These are phyloP conservation scores for Tenualosa ilisha DNA, from an alignment of 2,797 vertebrate genomes.

Conservation along the genomic window DNA sequence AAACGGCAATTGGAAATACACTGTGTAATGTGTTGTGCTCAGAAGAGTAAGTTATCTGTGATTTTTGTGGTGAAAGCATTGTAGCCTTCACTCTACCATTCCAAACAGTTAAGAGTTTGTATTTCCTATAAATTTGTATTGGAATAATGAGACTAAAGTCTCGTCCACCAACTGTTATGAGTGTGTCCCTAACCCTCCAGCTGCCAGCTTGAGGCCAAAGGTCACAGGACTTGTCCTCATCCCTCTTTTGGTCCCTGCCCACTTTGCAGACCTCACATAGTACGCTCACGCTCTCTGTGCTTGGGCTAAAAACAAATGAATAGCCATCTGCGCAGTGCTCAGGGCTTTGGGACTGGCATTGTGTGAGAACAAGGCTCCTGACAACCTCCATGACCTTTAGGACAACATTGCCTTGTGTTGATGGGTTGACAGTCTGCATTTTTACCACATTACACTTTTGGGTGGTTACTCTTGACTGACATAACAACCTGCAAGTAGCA, in stretches of 20 bases:
- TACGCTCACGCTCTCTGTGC: neutral
- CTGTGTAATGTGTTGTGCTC: too few species aligned
- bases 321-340: neutral
- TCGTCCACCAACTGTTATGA: neutral
- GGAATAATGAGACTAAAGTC: neutral
- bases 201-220: slow-evolving; percentile 7
- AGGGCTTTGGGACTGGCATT: neutral
- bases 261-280: neutral
- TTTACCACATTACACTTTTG: neutral
- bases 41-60: too few species aligned
- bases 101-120: neutral
- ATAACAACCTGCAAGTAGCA: neutral
- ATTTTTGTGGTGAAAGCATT: too few species aligned
- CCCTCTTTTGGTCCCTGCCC: neutral
- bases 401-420: neutral
- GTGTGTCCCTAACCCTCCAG: slow-evolving; percentile 3
- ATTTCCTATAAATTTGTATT: neutral
- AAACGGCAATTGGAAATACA: too few species aligned
- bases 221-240: neutral
- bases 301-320: neutral
- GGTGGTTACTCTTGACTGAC: neutral
- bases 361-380: neutral
- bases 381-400: neutral
- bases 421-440: neutral
- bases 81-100: too few species aligned